Percentiles rank a stretch among this genome's conserved stretches.
Conservation (phyloP, 2,888 invertebrate species). For the Coenonympha arcania region DNA sequence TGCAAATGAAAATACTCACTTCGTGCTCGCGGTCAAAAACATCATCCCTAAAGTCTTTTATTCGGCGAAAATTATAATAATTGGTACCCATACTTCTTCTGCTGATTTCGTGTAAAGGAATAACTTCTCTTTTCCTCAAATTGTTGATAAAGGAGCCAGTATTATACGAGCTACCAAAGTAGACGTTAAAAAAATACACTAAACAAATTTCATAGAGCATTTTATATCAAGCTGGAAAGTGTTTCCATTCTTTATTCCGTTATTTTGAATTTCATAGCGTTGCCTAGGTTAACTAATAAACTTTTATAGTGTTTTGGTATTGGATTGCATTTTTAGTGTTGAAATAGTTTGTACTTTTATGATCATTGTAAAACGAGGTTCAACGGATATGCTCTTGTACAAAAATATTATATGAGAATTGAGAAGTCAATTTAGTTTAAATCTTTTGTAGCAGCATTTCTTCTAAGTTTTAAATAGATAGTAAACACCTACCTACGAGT, state of each 20-base stretch:
- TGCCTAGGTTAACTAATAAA: conserved; percentile 2
- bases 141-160: conserved; percentile 9
- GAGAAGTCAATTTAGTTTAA: no score
- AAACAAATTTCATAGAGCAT: conserved; percentile 10
- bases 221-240: background rate
- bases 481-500: no score
- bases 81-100: background rate
- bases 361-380: background rate
- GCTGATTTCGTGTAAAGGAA: conserved; percentile 22
- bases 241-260: background rate
- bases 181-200: conserved; percentile 13
- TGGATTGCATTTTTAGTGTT: background rate
- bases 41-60: conserved; percentile 1
- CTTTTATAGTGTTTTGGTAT: conserved; percentile 2
- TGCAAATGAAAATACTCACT: no score
- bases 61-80: background rate
- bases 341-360: background rate
- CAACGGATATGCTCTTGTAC: no score
- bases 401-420: no score
- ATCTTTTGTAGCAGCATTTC: no score
- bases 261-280: background rate
- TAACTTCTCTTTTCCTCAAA: conserved; percentile 18
- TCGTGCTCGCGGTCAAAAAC: background rate
- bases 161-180: conserved; percentile 8
- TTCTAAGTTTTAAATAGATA: no score